Percentiles rank a stretch among this genome's conserved stretches.
Conservation (phyloP, 2,797 vertebrate species). For the Tarsius wallacei region DNA sequence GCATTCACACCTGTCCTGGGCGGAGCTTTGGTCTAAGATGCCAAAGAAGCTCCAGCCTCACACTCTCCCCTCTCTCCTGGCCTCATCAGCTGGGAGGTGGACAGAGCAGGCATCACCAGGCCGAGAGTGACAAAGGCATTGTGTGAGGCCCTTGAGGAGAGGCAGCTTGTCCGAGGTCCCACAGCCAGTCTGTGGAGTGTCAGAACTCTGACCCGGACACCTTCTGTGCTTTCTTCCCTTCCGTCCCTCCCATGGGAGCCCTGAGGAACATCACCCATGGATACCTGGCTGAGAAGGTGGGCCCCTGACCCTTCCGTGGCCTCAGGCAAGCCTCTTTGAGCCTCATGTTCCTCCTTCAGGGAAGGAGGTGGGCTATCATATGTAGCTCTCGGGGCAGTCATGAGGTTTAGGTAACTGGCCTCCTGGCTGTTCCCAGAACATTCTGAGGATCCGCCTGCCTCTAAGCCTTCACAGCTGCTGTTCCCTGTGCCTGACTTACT, state of each 20-base stretch:
- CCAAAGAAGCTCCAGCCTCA: neutral
- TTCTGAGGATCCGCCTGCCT: constrained; percentile 21
- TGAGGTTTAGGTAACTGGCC: neutral
- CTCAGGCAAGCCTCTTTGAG: too few relatives aligned
- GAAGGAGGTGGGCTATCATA: neutral
- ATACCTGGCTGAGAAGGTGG: neutral
- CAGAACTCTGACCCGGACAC: neutral
- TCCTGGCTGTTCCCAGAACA: neutral
- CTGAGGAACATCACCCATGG: neutral
- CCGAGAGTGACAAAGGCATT: neutral
- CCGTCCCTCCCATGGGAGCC: neutral
- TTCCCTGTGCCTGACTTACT: neutral
- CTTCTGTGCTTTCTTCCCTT: neutral
- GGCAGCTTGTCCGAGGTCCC: neutral
- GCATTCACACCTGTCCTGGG: neutral
- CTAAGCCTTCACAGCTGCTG: neutral
- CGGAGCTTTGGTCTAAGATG: neutral
- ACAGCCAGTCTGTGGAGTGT: neutral
- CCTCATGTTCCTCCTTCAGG: neutral
- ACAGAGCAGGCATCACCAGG: neutral
- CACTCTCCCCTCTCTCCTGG: neutral
- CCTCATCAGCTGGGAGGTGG: neutral
- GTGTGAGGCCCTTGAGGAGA: neutral
- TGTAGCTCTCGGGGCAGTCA: neutral
- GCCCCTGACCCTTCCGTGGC: neutral